Evolutionary conservation across 1,140 invertebrate species (phyloP).

Genomic region (Eumeta japonica): DNA sequence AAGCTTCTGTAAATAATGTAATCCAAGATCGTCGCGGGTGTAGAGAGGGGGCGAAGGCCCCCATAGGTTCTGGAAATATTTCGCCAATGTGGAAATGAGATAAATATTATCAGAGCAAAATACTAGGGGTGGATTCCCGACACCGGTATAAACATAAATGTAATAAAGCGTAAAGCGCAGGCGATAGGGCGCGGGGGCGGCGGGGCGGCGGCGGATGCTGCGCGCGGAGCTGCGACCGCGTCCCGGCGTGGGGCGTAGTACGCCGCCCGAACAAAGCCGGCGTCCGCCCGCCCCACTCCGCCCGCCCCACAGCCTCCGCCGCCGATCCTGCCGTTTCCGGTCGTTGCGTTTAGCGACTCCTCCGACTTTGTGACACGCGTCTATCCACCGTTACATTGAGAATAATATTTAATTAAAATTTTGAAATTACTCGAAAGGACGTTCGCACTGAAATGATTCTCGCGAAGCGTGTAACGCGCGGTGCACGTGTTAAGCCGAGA

Average conservation of each 20-base stretch:
- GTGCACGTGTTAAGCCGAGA: slow-evolving; percentile 34
- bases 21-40: too few species aligned
- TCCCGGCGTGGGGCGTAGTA: slow-evolving; percentile 34
- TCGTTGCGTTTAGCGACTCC: slow-evolving; percentile 17
- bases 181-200: neutral
- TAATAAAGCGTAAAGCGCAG: neutral
- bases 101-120: too few species aligned
- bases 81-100: too few species aligned
- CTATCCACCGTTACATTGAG: neutral
- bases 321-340: slow-evolving; percentile 33
- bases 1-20: too few species aligned
- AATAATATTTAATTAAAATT: neutral
- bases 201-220: slow-evolving; percentile 36
- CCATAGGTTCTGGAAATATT: too few species aligned
- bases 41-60: too few species aligned
- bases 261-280: slow-evolving; percentile 39
- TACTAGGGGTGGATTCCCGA: too few species aligned
- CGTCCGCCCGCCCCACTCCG: neutral
- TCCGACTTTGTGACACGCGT: neutral
- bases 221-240: slow-evolving; percentile 31
- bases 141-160: too few species aligned
- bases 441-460: neutral
- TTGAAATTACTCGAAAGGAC: neutral
- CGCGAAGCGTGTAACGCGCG: slow-evolving; percentile 13
- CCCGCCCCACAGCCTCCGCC: slow-evolving; percentile 13